Evolutionary conservation across 2,888 invertebrate genomes (phyloP).

Genomic region (Megamerina dolium): DNA sequence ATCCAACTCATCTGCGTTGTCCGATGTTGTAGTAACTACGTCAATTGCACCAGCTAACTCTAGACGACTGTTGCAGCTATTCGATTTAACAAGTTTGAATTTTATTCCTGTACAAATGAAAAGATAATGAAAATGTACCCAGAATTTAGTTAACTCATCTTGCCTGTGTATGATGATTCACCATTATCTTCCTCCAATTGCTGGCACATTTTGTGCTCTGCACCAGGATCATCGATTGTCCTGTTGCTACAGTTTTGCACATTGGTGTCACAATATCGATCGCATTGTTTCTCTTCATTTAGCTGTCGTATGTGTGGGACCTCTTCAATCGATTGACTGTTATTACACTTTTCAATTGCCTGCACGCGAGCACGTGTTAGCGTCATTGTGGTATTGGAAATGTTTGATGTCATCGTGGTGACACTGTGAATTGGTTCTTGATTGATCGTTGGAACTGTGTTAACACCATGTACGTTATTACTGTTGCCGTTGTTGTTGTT

Average conservation of each 20-base stretch:
- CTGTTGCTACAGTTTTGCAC: background rate
- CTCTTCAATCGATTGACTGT: slow-evolving; percentile 37
- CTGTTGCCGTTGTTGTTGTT: slow-evolving; percentile 6
- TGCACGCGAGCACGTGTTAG: slow-evolving; percentile 37
- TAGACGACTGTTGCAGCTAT: slow-evolving; percentile 77
- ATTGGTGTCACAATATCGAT: background rate
- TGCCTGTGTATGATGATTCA: too few relatives aligned
- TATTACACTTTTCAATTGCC: slow-evolving; percentile 48
- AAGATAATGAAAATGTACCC: slow-evolving; percentile 4
- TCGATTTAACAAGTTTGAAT: slow-evolving; percentile 77
- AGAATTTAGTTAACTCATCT: background rate
- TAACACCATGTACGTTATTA: background rate
- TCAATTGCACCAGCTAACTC: slow-evolving; percentile 64
- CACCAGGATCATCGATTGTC: slow-evolving; percentile 1
- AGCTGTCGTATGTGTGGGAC: slow-evolving; percentile 23
- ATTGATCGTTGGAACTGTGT: slow-evolving; percentile 1
- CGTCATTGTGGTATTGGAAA: too few relatives aligned
- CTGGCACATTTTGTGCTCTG: too few relatives aligned
- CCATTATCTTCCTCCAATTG: too few relatives aligned
- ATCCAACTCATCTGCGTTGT: slow-evolving; percentile 10
- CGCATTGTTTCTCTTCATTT: background rate
- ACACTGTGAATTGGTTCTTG: background rate
- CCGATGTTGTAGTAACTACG: slow-evolving; percentile 1
- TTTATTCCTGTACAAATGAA: slow-evolving; percentile 55
- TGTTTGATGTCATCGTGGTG: slow-evolving; percentile 2